Evolutionary conservation across 2,797 vertebrate species (phyloP), one percentile per base, ranked within the genome.

Genomic region (Sternarchorhynchus goeldii): DNA sequence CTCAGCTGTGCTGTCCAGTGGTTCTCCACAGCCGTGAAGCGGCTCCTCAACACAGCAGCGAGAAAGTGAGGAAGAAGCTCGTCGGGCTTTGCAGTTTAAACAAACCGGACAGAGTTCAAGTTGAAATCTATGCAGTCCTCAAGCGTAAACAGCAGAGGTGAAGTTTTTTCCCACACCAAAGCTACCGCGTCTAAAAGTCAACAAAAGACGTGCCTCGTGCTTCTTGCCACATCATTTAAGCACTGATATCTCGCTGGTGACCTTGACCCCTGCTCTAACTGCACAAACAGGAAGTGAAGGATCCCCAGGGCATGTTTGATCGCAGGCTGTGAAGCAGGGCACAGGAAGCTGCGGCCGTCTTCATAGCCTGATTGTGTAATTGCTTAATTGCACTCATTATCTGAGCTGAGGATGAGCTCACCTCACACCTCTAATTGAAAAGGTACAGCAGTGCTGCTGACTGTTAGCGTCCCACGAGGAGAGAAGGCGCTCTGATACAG

Each of bases 371-470:
- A 91, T 92, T 91, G 87, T 88, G 89, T 90, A 89, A 91, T 92
- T 91, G 87, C 88, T 89, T 90, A 89, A 92, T 92, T 89, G 83
- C 79, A 88, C 86, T 88, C 86, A 90, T 92, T 88, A 91, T 91
- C 88, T 90, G 86, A 90, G 89, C 85, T 87, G 85, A 81, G 87
- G 83, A 83, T 76, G 64, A 64, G 87, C 81, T 90, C 86, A 89
- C 86, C 87, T 90, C 85, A 77, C 77, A 82, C 86, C 75, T 82
- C 84, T 86, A 82, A 84, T 88, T 88, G 85, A 88, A 86, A 84
- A 85, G 84, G 78, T 83, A 73, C 66, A 75, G 76, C 79, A 36
- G 77, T 63, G 58, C 82, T 57, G 62, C 64, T 82, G 86, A 81
- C 85, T 85, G 83, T 82, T 82, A 72, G 8, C 6, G 84, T 87